Base-by-base conservation (phyloP, 2,888 invertebrate species). In the Clusia tigrina region DNA sequence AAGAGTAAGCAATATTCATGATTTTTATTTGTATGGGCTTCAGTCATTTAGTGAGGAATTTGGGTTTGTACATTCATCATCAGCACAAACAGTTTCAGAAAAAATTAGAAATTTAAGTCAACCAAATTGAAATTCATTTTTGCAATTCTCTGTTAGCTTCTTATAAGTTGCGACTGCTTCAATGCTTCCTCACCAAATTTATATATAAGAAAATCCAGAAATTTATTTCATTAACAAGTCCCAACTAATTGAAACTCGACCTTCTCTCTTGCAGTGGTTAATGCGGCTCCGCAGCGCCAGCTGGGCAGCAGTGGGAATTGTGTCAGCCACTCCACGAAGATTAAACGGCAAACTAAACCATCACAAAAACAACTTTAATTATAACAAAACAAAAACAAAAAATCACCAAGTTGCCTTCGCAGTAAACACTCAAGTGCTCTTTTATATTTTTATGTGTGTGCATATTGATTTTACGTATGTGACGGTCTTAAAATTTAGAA, bases 361-460 rank as follows among this genome's bases (percentile, higher is more conserved):
- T n/a, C n/a, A n/a, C n/a, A n/a, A n/a, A n/a, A n/a, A n/a, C n/a
- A n/a, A n/a, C n/a, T n/a, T n/a, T n/a, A n/a, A n/a, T n/a, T n/a
- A n/a, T n/a, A n/a, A n/a, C n/a, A n/a, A n/a, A n/a, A n/a, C n/a
- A n/a, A n/a, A 42, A 5, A 20, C 58, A 15, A 38, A 64, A 60
- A 42, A 78, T 72, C 76, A 78, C 78, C 76, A 74, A 62, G 74
- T 76, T 78, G 78, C 78, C 78, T 78, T 78, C 71, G 68, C n/a
- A 72, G 72, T 71, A 63, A 68, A 75, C 76, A 71, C 71, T 73
- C 71, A 76, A 78, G 76, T 77, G 78, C 77, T 78, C 77, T 78
- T 70, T 67, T n/a, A 25, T 26, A 18, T 18, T 23, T 25, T 26
- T 32, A 32, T 54, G 24, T 24, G 15, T 42, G 42, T n/a, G 32